These are phyloP conservation scores for Bruchidius siliquastri DNA, from an alignment of 2,888 invertebrate genomes.

Conservation along the genomic window DNA sequence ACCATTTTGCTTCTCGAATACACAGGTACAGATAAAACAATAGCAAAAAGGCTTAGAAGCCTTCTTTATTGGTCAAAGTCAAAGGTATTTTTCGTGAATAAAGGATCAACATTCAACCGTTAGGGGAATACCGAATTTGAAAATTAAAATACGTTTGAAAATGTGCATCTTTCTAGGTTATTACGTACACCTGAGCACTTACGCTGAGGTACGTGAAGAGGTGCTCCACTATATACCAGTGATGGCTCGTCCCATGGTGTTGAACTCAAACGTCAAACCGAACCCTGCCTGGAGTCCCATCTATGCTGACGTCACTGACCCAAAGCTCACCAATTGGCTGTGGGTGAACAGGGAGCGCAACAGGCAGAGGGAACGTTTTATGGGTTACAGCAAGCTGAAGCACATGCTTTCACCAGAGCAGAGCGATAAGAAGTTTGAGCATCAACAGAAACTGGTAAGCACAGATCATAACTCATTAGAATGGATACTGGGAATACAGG, in stretches of 20 bases:
- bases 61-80: too few species aligned
- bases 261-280: conserved; percentile 77
- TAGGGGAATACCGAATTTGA: too few species aligned
- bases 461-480: too few species aligned
- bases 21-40: too few species aligned
- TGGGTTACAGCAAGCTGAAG: conserved; percentile 55
- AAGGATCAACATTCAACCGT: too few species aligned
- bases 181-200: conserved; percentile 92
- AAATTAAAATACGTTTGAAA: too few species aligned
- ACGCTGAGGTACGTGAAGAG: conserved; percentile 96
- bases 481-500: too few species aligned
- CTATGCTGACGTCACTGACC: conserved; percentile 88
- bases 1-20: too few species aligned
- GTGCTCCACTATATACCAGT: conserved; percentile 94
- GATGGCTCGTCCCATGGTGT: conserved; percentile 90
- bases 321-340: conserved; percentile 84
- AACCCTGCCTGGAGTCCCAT: conserved; percentile 93
- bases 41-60: too few species aligned
- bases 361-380: conserved; percentile 71
- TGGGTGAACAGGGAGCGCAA: conserved; percentile 82
- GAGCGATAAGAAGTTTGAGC: conserved; percentile 59
- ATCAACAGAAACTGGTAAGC: conserved; percentile 49
- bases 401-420: conserved; percentile 57
- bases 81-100: too few species aligned
- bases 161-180: conserved; percentile 67